Conservation (phyloP, 1,140 invertebrate species). For the Drosophila sturtevanti region DNA sequence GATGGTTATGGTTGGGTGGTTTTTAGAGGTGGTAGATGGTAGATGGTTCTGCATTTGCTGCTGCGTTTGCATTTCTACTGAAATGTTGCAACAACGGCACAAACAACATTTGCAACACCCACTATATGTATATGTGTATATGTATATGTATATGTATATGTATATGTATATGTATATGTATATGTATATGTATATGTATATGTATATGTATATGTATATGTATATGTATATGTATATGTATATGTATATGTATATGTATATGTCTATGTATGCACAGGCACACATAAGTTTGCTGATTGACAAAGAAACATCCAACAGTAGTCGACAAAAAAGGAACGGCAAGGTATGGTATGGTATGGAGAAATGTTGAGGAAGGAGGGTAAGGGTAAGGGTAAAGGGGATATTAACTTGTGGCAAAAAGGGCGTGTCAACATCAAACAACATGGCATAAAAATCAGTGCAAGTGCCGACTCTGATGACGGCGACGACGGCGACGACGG, state of each 20-base stretch:
- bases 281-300: constrained; percentile 60
- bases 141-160: neutral
- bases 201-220: neutral
- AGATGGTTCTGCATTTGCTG: constrained; percentile 13
- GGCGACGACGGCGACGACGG: constrained; percentile 20
- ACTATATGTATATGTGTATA: neutral
- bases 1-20: neutral
- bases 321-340: constrained; percentile 5
- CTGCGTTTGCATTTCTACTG: constrained; percentile 70
- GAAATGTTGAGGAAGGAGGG: neutral
- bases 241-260: neutral
- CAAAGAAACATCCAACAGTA: constrained; percentile 51
- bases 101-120: constrained; percentile 70
- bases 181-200: neutral
- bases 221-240: neutral
- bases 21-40: neutral
- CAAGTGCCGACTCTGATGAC: constrained; percentile 40
- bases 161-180: too few relatives aligned
- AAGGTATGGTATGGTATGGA: neutral
- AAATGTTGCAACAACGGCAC: constrained; percentile 57
- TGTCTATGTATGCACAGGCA: neutral
- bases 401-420: neutral
- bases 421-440: constrained; percentile 60
- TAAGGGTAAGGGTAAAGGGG: too few relatives aligned
- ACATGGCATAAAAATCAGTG: constrained; percentile 73